Percentiles rank a stretch among this genome's conserved stretches.
Evolutionary conservation across 2,797 vertebrate species (phyloP).

Genomic region (Pyrocephalus nanus): DNA sequence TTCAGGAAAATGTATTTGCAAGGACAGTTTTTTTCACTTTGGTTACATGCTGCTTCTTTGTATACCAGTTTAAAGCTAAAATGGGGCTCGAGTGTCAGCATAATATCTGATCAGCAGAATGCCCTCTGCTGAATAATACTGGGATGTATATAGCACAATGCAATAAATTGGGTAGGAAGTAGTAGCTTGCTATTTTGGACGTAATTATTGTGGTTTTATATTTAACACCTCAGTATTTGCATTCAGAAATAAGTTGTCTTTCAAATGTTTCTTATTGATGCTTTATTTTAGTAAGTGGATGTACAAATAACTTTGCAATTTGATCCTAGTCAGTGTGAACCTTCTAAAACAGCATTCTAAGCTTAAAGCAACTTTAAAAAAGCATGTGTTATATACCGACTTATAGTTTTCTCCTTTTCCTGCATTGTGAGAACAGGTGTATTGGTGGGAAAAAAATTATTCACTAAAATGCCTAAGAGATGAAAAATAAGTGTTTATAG

Average conservation of each 20-base stretch:
- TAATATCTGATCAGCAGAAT: background rate
- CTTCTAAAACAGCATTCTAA: background rate
- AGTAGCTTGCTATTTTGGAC: background rate
- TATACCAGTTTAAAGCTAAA: background rate
- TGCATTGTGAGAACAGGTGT: background rate
- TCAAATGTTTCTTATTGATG: background rate
- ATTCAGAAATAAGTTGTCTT: background rate
- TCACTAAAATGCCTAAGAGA: background rate
- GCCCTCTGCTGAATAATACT: background rate
- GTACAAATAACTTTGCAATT: background rate
- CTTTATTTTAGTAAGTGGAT: background rate
- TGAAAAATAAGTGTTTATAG: slow-evolving; percentile 6
- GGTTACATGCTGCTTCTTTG: background rate
- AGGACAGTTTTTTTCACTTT: background rate
- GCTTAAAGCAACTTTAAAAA: background rate
- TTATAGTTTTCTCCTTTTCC: background rate
- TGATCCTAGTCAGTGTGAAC: background rate
- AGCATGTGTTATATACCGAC: background rate
- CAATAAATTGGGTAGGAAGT: background rate
- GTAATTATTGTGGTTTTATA: background rate
- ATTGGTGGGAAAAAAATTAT: background rate
- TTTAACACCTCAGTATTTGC: background rate
- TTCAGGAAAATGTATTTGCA: background rate
- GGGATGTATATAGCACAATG: fast-evolving
- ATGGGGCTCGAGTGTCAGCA: fast-evolving